These are phyloP conservation scores for Leptopilina boulardi DNA, from an alignment of 1,140 invertebrate genomes.

Conservation along the genomic window DNA sequence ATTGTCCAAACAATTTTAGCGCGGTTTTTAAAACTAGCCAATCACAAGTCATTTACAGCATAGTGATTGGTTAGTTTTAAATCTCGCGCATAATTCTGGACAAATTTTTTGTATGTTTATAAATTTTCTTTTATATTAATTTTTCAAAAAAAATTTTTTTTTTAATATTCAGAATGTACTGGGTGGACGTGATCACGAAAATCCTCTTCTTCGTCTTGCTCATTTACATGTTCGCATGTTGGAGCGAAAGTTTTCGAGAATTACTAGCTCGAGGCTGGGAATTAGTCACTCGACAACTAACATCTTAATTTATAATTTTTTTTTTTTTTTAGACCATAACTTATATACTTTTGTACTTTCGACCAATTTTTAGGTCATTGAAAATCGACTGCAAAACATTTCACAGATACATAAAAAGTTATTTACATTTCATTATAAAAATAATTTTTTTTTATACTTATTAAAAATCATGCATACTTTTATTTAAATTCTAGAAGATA, in stretches of 20 bases:
- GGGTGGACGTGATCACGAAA: constrained; percentile 76
- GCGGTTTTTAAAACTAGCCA: no score
- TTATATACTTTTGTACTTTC: not conserved
- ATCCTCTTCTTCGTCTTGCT: constrained; percentile 72
- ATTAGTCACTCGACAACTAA: constrained; percentile 47
- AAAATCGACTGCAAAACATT: not conserved
- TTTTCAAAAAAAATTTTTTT: no score
- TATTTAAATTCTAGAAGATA: no score
- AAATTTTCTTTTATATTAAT: constrained; percentile 44
- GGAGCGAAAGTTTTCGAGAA: constrained; percentile 67
- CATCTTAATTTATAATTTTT: constrained; percentile 32
- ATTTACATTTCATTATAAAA: no score
- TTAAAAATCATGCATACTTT: no score
- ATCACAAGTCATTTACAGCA: no score
- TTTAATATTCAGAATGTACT: constrained; percentile 79
- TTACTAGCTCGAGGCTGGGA: constrained; percentile 55
- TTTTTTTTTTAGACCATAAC: not conserved
- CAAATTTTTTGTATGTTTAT: no score
- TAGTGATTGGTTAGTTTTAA: no score
- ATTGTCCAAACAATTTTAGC: no score
- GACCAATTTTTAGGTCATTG: not conserved
- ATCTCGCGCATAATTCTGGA: no score
- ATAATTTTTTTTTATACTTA: no score
- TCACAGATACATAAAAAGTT: no score
- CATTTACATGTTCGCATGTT: constrained; percentile 66